Conservation (phyloP, 2,113 vertebrate genomes). For the Phalacrocorax aristotelis region DNA sequence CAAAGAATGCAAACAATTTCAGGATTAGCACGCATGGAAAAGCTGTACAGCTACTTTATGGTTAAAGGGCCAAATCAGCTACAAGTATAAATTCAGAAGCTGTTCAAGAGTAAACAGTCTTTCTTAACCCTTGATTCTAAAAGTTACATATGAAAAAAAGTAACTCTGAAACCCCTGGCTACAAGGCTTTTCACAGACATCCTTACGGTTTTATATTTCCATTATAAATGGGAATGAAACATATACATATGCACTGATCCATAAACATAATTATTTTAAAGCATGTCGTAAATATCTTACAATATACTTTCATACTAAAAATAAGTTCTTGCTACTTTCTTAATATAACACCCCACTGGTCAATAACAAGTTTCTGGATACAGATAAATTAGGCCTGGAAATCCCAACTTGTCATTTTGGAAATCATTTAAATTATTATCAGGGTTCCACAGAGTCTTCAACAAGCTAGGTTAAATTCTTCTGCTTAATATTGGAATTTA, state of each 20-base stretch:
- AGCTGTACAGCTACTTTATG: background rate
- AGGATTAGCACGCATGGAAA: background rate
- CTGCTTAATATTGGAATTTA: too few species aligned
- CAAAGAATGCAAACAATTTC: background rate
- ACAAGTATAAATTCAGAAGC: background rate
- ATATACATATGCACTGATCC: background rate
- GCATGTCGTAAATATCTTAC: background rate
- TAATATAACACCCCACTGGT: background rate
- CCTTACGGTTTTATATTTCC: background rate
- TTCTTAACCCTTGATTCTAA: background rate
- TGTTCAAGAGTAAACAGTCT: background rate
- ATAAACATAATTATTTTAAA: background rate
- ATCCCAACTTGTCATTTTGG: background rate
- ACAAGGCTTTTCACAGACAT: background rate
- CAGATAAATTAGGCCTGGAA: background rate
- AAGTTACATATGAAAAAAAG: background rate
- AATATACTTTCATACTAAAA: background rate
- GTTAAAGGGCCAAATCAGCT: background rate
- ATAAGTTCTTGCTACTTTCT: background rate
- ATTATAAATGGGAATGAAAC: background rate
- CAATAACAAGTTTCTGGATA: background rate
- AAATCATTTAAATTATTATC: background rate
- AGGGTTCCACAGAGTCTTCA: background rate
- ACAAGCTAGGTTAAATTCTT: background rate
- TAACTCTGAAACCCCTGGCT: background rate